Base-by-base conservation (phyloP, 1,140 invertebrate species). In the Brachystomella parvula region DNA sequence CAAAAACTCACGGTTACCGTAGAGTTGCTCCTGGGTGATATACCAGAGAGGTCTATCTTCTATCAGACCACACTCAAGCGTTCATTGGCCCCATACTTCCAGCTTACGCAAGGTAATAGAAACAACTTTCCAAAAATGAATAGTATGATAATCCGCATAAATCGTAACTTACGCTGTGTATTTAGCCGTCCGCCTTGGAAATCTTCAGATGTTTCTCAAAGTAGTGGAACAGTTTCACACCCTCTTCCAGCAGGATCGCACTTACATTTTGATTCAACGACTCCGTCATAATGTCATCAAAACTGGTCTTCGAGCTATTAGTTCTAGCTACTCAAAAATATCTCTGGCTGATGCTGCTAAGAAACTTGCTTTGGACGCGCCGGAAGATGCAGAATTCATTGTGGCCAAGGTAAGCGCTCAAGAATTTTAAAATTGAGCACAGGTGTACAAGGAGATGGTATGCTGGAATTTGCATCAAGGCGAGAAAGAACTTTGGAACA, bases 251-350 rank as follows among this genome's bases (percentile, higher is more conserved):
- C 80, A 82, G 65, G 95, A 98, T 79, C 87, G 96, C 75, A 98
- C 95, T 0, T 98, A 93, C 74, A 96, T 93, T 57, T 78, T 98
- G 32, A 98, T 98, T 75, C 82, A 98, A 24, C 85, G 94, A 67
- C 79, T 99, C 24, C 84, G 95, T 64, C 96, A 99, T 77, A 99
- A 99, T 83, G 97, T 99, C 1, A 99, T 99, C 75, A 99, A 98
- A 79, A 99, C 96, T 3, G 96, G 96, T 0, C 92, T 99, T 56
- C 83, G 96, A 47, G 94, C 94, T 65, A 98, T 99, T 78, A 95
- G 93, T 17, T 77, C 96, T 1, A 96, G 95, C 0, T 99, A 99
- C 78, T 98, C 95, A 0, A 84, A 92, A 59, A 99, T 99, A 71
- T 95, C 93, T 12, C 87, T 97, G 0, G 83, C 86, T 64, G 94